These are phyloP conservation scores for Macrostomum lignano DNA, from an alignment of 1,140 invertebrate species.

Conservation along the genomic window DNA sequence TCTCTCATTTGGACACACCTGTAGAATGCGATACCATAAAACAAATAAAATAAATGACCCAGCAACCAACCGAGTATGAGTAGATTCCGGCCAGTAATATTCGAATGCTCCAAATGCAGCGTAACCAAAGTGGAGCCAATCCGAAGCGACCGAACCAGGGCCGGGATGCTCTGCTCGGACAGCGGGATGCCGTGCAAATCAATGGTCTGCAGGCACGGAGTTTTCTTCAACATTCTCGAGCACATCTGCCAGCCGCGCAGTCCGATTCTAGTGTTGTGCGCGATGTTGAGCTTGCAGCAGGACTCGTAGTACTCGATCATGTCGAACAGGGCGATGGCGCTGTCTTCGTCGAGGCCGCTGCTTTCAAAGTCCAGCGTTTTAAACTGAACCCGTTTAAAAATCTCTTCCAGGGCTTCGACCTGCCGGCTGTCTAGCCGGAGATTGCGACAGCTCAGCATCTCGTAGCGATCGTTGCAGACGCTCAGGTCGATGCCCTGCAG, in stretches of 20 bases:
- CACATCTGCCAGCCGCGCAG: conserved; percentile 45
- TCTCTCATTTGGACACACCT: no score
- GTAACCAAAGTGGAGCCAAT: conserved; percentile 38
- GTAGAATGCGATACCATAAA: no score
- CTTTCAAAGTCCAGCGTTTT: conserved; percentile 38
- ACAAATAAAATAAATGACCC: no score
- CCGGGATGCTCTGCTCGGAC: conserved; percentile 39
- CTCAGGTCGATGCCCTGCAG: conserved; percentile 32
- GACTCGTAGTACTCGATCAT: conserved; percentile 74
- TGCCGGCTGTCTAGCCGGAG: conserved; percentile 32
- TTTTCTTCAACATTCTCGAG: conserved; percentile 47
- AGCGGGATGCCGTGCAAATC: conserved; percentile 38
- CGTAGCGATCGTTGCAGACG: neutral
- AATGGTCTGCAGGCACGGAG: conserved; percentile 38
- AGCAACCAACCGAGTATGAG: no score
- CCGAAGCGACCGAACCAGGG: conserved; percentile 39
- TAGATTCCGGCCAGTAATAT: conserved; percentile 36
- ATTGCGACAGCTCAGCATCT: conserved; percentile 1
- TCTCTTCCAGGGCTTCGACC: conserved; percentile 44
- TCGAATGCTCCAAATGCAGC: conserved; percentile 44
- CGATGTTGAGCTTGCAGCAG: conserved; percentile 43
- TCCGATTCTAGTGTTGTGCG: conserved; percentile 41
- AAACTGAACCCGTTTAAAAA: conserved; percentile 44
- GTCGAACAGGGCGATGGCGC: conserved; percentile 45
- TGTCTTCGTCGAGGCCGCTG: conserved; percentile 40